Percentiles rank a stretch among this genome's conserved stretches.
These are phyloP conservation scores for Nicator chloris DNA, from an alignment of 2,113 vertebrate genomes.

Conservation along the genomic window DNA sequence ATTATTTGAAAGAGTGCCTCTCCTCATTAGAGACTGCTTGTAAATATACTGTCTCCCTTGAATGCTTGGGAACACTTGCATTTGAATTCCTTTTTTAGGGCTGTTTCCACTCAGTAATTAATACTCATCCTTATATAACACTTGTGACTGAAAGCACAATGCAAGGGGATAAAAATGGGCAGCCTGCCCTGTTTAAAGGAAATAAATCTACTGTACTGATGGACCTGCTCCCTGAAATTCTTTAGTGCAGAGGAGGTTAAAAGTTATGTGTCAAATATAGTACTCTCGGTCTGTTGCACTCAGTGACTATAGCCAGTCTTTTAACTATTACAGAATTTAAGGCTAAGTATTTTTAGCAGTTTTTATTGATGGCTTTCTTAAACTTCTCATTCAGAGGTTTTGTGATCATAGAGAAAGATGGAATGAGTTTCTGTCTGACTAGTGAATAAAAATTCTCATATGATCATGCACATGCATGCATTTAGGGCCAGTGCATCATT, in stretches of 20 bases:
- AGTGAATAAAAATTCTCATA: not conserved
- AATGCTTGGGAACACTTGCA: not conserved
- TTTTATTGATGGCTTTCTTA: not conserved
- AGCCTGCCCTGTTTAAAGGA: not conserved
- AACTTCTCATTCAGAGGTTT: not conserved
- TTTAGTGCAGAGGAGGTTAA: not conserved
- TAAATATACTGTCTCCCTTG: not conserved
- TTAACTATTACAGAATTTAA: not conserved
- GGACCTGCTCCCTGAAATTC: not conserved
- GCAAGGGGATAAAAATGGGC: not conserved
- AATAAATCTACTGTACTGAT: not conserved
- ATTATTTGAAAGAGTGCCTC: not conserved
- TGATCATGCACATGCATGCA: not conserved
- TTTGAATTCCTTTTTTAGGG: not conserved
- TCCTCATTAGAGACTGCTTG: not conserved
- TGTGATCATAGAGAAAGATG: not conserved
- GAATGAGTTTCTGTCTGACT: not conserved
- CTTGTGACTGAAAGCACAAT: not conserved
- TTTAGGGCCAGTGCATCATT: not conserved
- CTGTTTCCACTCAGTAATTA: slow-evolving; percentile 4
- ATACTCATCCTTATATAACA: not conserved
- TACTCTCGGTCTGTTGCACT: not conserved
- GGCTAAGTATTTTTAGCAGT: not conserved
- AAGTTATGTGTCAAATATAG: not conserved
- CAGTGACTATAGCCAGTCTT: not conserved